Conservation (phyloP, 2,797 vertebrate genomes). For the Macrochelys suwanniensis region DNA sequence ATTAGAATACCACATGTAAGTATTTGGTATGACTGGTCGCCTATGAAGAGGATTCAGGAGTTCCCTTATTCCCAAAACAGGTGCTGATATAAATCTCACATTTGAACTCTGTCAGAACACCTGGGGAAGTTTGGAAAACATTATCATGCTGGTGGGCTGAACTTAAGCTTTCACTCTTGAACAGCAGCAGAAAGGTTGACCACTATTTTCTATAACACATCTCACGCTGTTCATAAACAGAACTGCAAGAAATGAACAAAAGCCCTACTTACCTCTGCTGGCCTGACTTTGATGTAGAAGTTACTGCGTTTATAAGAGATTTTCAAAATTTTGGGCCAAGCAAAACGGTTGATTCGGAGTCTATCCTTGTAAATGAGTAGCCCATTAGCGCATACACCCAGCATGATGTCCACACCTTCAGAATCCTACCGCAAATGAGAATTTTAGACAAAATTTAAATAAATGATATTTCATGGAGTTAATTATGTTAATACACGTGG, state of each 20-base stretch:
- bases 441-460: constrained; percentile 21
- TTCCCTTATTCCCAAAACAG: not conserved
- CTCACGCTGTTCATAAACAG: not conserved
- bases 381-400: constrained; percentile 96
- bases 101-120: not conserved
- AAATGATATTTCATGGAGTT: not conserved
- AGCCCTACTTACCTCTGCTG: constrained; percentile 91
- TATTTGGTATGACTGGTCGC: not conserved
- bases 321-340: constrained; percentile 99
- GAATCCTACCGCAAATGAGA: constrained; percentile 88
- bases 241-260: not conserved
- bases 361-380: constrained; percentile 97
- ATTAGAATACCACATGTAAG: not conserved
- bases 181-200: not conserved
- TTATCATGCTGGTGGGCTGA: not conserved
- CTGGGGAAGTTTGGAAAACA: not conserved
- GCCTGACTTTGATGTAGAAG: constrained; percentile 98
- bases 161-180: not conserved
- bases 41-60: not conserved
- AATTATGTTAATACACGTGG: not conserved
- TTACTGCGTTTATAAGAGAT: constrained; percentile 99
- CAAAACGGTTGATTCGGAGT: constrained; percentile 97
- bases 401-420: constrained; percentile 97
- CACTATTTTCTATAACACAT: not conserved
- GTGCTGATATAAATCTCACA: not conserved